Percentiles rank a stretch among this genome's conserved stretches.
Conservation (phyloP, 1,140 invertebrate genomes). For the Callitettix versicolor region DNA sequence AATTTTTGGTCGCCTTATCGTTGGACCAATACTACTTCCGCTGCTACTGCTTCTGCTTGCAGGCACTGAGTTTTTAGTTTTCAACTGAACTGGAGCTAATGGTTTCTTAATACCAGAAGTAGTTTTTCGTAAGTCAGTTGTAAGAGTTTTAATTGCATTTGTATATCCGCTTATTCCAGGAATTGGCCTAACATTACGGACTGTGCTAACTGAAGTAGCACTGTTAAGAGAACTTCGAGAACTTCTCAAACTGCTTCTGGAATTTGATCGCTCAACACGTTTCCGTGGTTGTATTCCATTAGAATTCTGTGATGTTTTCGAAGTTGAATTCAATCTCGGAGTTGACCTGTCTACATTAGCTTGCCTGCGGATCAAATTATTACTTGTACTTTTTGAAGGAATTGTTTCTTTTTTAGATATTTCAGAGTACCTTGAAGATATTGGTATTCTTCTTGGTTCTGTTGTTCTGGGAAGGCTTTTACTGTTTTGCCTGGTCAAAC, state of each 20-base stretch:
- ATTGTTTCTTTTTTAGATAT: conserved; percentile 24
- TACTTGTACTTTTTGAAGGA: conserved; percentile 14
- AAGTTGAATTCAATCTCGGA: neutral
- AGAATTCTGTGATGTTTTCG: neutral
- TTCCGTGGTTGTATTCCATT: conserved; percentile 14
- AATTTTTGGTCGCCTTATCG: conserved; percentile 20
- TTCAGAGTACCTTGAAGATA: conserved; percentile 28
- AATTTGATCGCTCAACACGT: conserved; percentile 47
- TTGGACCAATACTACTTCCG: conserved; percentile 51
- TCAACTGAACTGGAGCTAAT: conserved; percentile 25
- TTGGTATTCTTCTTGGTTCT: conserved; percentile 2
- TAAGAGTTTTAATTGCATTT: conserved; percentile 28
- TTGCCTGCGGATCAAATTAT: neutral
- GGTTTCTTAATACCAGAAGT: conserved; percentile 29
- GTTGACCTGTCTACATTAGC: conserved; percentile 8
- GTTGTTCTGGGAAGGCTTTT: neutral
- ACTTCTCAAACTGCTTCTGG: conserved; percentile 62
- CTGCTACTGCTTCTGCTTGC: conserved; percentile 60
- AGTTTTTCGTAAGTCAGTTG: conserved; percentile 27
- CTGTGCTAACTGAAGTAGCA: conserved; percentile 66
- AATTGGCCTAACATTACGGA: conserved; percentile 47
- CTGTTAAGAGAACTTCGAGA: conserved; percentile 74
- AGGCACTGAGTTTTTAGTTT: conserved; percentile 37
- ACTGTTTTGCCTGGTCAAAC: neutral
- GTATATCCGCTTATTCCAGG: conserved; percentile 28